Conservation (phyloP, 2,797 vertebrate genomes). For the Gobio occitaniae region DNA sequence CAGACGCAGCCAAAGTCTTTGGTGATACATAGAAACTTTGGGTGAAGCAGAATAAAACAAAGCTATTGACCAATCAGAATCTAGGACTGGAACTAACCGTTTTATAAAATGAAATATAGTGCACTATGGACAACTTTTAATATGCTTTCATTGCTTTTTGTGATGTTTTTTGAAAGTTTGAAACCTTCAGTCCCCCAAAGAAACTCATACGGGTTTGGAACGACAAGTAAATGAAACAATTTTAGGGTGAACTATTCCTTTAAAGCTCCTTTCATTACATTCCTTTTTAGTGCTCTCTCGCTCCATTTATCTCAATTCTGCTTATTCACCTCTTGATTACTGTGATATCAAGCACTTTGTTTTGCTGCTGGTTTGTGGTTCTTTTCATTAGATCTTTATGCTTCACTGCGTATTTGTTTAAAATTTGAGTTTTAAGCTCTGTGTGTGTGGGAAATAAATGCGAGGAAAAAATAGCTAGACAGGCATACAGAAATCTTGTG, state of each 20-base stretch:
- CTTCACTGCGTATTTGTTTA: background rate
- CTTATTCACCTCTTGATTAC: slow-evolving; percentile 35
- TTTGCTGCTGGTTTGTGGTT: slow-evolving; percentile 30
- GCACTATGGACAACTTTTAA: background rate
- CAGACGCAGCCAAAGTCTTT: too few species aligned
- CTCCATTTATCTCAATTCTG: slow-evolving; percentile 4
- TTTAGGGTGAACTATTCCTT: slow-evolving; percentile 8
- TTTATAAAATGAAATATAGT: background rate
- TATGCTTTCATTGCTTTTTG: background rate
- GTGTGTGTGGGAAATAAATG: background rate
- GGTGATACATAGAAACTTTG: too few species aligned
- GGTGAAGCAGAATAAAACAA: too few species aligned
- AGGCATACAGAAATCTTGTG: background rate
- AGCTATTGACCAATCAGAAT: too few species aligned
- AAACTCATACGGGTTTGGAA: background rate
- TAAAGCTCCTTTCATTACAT: background rate
- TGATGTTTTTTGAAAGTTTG: background rate
- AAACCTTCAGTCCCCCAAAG: background rate
- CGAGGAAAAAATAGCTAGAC: background rate
- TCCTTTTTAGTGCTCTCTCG: background rate
- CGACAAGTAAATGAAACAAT: background rate
- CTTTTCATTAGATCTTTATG: slow-evolving; percentile 40
- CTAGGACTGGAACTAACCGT: too few species aligned
- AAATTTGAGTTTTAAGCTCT: slow-evolving; percentile 24
- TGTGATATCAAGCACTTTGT: slow-evolving; percentile 35